phyloP scores from a whole-genome alignment of 2,888 invertebrate species.

The Temnothorax ravouxi region DNA sequence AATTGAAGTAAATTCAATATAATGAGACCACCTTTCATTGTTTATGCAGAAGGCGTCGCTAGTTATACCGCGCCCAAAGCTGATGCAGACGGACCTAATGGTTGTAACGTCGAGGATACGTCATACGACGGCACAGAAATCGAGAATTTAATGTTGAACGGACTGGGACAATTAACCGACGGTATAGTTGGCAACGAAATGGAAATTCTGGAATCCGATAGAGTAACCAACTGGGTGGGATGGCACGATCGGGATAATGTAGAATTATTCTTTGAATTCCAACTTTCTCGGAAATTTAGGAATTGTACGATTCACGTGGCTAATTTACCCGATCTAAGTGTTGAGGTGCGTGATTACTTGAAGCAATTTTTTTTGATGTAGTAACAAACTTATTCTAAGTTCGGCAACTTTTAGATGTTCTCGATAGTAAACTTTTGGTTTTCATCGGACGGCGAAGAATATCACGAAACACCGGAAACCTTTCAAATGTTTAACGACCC shows the following conservation, averaged over 20 bases:
- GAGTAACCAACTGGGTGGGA: slow-evolving; percentile 91
- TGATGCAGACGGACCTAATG: slow-evolving; percentile 88
- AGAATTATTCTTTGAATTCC: slow-evolving; percentile 94
- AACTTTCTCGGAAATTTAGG: slow-evolving; percentile 91
- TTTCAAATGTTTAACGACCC: slow-evolving; percentile 88
- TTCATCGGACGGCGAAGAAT: slow-evolving; percentile 92
- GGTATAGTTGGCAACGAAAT: slow-evolving; percentile 90
- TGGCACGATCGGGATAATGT: slow-evolving; percentile 93
- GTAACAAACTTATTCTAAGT: slow-evolving; percentile 2
- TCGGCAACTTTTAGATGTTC: slow-evolving; percentile 89
- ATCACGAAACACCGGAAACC: slow-evolving; percentile 90
- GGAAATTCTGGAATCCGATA: slow-evolving; percentile 80
- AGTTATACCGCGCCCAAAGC: slow-evolving; percentile 91
- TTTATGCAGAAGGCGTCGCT: slow-evolving; percentile 89
- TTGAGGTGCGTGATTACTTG: slow-evolving; percentile 88
- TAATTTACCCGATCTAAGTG: slow-evolving; percentile 92
- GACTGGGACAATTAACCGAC: slow-evolving; percentile 94
- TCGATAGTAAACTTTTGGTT: slow-evolving; percentile 92
- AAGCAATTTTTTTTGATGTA: neutral
- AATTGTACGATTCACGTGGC: slow-evolving; percentile 83
- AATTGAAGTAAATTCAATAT: neutral
- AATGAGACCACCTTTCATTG: neutral
- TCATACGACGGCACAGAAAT: slow-evolving; percentile 92
- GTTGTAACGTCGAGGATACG: slow-evolving; percentile 91
- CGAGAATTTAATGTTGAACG: slow-evolving; percentile 88